Evolutionary conservation across 2,888 invertebrate species (phyloP).

Genomic region (Ophonus ardosiacus): DNA sequence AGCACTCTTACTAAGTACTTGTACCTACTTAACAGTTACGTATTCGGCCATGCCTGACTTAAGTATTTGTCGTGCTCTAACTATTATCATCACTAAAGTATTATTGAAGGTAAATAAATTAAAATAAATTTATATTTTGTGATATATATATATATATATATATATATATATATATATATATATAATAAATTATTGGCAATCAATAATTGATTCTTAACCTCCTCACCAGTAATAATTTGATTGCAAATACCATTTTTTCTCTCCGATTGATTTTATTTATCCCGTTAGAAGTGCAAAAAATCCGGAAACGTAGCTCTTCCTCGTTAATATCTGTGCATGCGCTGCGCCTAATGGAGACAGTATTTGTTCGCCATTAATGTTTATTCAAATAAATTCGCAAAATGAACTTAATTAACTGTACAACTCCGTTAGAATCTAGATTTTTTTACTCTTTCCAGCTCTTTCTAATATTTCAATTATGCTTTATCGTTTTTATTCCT

Average conservation of each 20-base stretch:
- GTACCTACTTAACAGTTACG: too few relatives aligned
- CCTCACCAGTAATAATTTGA: slow-evolving; percentile 9
- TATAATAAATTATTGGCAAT: not conserved
- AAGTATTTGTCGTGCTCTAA: too few relatives aligned
- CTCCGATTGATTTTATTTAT: slow-evolving; percentile 16
- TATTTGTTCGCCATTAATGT: slow-evolving; percentile 45
- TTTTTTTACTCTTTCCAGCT: slow-evolving; percentile 8
- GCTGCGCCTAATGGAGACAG: not conserved
- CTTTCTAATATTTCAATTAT: slow-evolving; percentile 53
- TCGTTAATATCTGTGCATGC: slow-evolving; percentile 7
- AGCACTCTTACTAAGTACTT: too few relatives aligned
- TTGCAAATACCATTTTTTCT: not conserved
- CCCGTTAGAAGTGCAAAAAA: slow-evolving; percentile 2
- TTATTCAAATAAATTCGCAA: slow-evolving; percentile 39
- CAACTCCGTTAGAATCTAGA: not conserved
- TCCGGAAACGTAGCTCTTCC: not conserved
- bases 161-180: too few relatives aligned
- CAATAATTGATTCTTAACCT: slow-evolving; percentile 20
- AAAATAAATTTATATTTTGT: too few relatives aligned
- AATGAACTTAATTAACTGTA: slow-evolving; percentile 42
- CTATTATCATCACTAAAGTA: too few relatives aligned
- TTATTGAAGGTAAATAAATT: too few relatives aligned
- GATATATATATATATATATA: too few relatives aligned
- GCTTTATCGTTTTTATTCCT: slow-evolving; percentile 51
- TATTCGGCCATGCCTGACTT: too few relatives aligned